Percentiles rank a stretch among this genome's conserved stretches.
phyloP scores from a whole-genome alignment of 2,113 vertebrate genomes.

The Illadopsis cleaveri region DNA sequence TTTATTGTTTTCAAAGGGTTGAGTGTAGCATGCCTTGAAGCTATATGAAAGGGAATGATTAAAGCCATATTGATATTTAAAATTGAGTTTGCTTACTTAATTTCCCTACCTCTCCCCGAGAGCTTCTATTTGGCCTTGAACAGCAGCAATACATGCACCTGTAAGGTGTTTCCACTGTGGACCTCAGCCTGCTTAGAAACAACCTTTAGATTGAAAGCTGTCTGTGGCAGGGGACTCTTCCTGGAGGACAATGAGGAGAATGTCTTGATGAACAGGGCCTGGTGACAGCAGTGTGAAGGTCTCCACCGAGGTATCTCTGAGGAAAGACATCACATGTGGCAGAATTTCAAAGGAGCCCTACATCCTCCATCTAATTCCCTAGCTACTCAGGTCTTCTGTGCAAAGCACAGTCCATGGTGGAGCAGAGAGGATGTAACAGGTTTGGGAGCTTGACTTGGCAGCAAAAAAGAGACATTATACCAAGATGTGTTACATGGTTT shows the following conservation, averaged over 20 bases:
- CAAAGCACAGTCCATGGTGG: background rate
- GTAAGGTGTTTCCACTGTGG: background rate
- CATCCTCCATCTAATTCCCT: background rate
- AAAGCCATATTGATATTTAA: background rate
- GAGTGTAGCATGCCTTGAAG: background rate
- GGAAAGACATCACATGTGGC: background rate
- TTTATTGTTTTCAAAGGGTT: background rate
- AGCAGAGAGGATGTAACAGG: background rate
- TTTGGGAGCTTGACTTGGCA: background rate
- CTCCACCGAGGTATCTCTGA: rapidly evolving
- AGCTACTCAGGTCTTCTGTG: background rate
- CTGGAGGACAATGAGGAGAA: background rate
- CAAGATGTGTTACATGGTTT: background rate
- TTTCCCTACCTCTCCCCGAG: background rate
- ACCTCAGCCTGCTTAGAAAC: background rate
- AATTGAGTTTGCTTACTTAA: background rate
- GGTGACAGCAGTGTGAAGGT: background rate
- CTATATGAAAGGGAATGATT: background rate
- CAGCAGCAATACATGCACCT: rapidly evolving
- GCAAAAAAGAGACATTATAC: background rate
- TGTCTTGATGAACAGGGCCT: background rate
- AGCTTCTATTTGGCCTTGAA: background rate
- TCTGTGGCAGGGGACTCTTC: background rate
- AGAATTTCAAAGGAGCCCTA: background rate
- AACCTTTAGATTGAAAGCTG: background rate